Evolutionary conservation across 1,140 invertebrate genomes (phyloP).

Genomic region (Hormaphis cornu): DNA sequence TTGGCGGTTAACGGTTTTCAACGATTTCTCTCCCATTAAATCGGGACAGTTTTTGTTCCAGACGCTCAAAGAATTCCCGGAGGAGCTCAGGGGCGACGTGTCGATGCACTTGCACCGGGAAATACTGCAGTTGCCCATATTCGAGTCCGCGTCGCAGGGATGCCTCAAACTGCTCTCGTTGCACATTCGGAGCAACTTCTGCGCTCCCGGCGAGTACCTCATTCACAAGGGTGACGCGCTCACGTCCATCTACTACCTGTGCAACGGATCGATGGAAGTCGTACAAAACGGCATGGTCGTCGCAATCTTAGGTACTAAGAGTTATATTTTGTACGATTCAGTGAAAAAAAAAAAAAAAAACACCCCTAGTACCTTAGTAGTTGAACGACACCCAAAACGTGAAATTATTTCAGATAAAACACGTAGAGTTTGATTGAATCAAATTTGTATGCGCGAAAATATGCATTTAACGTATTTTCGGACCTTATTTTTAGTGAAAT

Average conservation of each 20-base stretch:
- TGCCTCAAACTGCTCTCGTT: constrained; percentile 82
- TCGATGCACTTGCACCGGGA: constrained; percentile 92
- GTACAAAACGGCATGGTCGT: constrained; percentile 97
- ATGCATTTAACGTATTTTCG: too few species aligned
- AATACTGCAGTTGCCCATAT: constrained; percentile 86
- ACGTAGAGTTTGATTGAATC: too few species aligned
- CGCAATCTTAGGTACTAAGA: constrained; percentile 93
- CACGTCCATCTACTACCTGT: constrained; percentile 90
- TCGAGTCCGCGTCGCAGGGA: constrained; percentile 83
- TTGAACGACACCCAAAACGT: too few species aligned
- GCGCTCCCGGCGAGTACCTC: constrained; percentile 91
- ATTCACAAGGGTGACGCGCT: constrained; percentile 95
- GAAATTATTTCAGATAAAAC: too few species aligned
- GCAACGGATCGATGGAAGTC: constrained; percentile 97
- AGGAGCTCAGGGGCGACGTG: constrained; percentile 87
- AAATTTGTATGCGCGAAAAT: too few species aligned
- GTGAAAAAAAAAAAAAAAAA: too few species aligned
- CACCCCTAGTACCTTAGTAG: too few species aligned
- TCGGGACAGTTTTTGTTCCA: constrained; percentile 43
- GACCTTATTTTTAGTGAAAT: too few species aligned
- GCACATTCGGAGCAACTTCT: constrained; percentile 85
- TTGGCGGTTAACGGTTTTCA: too few species aligned
- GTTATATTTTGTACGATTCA: constrained; percentile 35
- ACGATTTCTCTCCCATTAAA: too few species aligned
- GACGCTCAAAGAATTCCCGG: constrained; percentile 93